Conservation (phyloP, 2,888 invertebrate genomes). For the Orthosia incerta region DNA sequence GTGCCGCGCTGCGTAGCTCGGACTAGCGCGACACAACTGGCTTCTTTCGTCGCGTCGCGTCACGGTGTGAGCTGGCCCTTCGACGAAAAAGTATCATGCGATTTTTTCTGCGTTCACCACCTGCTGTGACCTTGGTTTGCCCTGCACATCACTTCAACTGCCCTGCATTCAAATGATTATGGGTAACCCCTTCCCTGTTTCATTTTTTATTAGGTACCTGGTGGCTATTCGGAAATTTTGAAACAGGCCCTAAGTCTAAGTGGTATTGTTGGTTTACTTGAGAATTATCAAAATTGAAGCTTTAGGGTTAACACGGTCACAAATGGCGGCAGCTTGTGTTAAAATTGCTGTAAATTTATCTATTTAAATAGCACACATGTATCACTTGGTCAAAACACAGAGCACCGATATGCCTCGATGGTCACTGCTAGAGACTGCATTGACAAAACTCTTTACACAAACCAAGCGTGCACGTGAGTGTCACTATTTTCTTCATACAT, state of each 20-base stretch:
- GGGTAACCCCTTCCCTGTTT: not conserved
- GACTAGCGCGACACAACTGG: not conserved
- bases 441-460: constrained; percentile 1
- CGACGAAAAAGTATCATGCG: not conserved
- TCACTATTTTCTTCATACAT: not conserved
- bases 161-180: not conserved
- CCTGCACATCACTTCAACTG: not conserved
- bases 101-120: not conserved
- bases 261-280: constrained; percentile 61
- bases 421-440: not conserved
- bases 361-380: not conserved
- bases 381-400: constrained; percentile 24
- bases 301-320: constrained; percentile 31
- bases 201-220: not conserved
- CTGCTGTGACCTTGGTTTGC: not conserved
- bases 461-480: not conserved
- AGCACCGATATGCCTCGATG: not conserved
- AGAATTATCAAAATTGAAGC: constrained; percentile 25
- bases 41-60: not conserved
- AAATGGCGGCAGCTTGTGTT: constrained; percentile 41
- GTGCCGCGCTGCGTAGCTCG: no score
- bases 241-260: constrained; percentile 49
- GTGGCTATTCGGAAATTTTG: constrained; percentile 22
- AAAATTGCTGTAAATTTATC: constrained; percentile 38
- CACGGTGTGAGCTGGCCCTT: not conserved